Evolutionary conservation across 2,797 vertebrate genomes (phyloP).

Genomic region (Poecile montanus): DNA sequence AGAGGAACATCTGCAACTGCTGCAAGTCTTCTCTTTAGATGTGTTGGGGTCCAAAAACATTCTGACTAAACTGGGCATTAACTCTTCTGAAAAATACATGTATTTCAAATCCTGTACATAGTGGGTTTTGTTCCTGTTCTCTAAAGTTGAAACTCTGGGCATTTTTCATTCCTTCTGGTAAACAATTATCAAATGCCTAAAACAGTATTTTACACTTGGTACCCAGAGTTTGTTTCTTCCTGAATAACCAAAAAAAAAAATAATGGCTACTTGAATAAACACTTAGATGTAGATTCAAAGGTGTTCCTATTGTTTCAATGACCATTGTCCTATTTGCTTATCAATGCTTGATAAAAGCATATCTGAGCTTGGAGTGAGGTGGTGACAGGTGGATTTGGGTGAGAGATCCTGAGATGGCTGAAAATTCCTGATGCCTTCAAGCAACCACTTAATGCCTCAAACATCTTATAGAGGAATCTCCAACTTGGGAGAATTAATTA

Average conservation of each 20-base stretch:
- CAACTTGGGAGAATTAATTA: neutral
- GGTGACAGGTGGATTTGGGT: neutral
- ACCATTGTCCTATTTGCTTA: neutral
- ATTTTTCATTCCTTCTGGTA: neutral
- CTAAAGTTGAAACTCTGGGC: neutral
- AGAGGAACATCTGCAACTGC: neutral
- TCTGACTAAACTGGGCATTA: neutral
- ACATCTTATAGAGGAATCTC: neutral
- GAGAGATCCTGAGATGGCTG: neutral
- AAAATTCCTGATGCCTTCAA: conserved; percentile 1
- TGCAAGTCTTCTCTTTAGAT: neutral
- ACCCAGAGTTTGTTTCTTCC: neutral
- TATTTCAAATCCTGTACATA: neutral
- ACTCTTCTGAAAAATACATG: rapidly evolving
- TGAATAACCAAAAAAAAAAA: neutral
- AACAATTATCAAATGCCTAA: neutral
- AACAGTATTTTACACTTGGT: neutral
- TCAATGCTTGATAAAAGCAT: neutral
- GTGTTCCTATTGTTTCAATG: neutral
- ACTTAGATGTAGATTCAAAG: neutral
- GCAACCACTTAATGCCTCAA: neutral
- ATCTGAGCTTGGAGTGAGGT: neutral
- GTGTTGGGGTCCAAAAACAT: neutral
- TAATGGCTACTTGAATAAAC: neutral
- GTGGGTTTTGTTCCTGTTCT: neutral